These are phyloP conservation scores for Anthopleura sola DNA, from an alignment of 64 coral and sea anemone species.

Conservation along the genomic window DNA sequence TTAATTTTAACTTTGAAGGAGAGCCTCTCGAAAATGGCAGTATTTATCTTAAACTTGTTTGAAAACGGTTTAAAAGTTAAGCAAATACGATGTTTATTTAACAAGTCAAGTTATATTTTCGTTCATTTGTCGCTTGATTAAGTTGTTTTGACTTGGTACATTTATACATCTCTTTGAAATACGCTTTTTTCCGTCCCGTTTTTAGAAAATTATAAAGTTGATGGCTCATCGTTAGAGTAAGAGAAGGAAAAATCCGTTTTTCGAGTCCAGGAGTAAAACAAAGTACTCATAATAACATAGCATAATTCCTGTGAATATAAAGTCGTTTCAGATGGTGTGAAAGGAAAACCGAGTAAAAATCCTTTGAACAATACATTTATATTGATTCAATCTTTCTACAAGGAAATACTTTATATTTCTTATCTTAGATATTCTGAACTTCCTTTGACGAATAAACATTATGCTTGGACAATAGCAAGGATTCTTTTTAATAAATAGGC, in stretches of 20 bases:
- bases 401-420: constrained; percentile 4
- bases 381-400: background rate
- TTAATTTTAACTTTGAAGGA: background rate
- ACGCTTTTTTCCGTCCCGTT: background rate
- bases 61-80: background rate
- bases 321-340: background rate
- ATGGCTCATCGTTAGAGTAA: background rate
- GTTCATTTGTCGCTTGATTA: background rate
- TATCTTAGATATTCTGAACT: background rate
- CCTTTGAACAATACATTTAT: background rate
- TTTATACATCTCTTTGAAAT: background rate
- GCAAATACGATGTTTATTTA: background rate
- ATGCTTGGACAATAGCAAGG: background rate
- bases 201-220: background rate
- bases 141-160: background rate
- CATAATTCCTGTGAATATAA: background rate
- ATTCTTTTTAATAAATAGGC: background rate
- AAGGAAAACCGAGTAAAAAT: background rate
- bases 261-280: background rate
- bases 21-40: background rate
- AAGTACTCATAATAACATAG: background rate
- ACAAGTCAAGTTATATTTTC: background rate
- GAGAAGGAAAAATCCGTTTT: background rate
- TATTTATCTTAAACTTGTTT: background rate
- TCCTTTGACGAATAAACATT: background rate